These are phyloP conservation scores for Desmophyllum pertusum DNA, from an alignment of 92 coral and sea anemone species.

Conservation along the genomic window DNA sequence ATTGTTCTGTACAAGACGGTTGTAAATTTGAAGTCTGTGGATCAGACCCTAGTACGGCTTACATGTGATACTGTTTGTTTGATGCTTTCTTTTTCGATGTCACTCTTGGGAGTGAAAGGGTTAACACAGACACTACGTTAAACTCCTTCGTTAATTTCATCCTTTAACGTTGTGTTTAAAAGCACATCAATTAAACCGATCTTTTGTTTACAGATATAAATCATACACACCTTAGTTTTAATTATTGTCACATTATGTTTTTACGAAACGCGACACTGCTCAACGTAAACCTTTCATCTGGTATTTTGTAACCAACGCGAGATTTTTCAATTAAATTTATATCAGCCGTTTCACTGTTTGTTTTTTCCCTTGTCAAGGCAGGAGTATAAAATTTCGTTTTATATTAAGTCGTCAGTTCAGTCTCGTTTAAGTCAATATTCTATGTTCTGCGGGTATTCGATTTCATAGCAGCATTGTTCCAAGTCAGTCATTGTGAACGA, in stretches of 20 bases:
- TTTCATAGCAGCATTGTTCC: constrained; percentile 3
- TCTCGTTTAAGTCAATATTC: constrained; percentile 18
- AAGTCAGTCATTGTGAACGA: not conserved
- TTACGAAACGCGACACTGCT: constrained; percentile 17
- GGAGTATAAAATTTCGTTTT: constrained; percentile 29
- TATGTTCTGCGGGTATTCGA: not conserved
- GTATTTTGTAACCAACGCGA: not conserved
- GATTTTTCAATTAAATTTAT: constrained; percentile 14
- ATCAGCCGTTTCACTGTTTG: constrained; percentile 18
- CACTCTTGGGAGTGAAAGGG: not conserved
- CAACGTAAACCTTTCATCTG: constrained; percentile 10
- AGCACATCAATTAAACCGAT: constrained; percentile 1
- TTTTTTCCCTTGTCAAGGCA: constrained; percentile 11
- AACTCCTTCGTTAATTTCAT: not conserved
- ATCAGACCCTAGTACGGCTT: too few species aligned
- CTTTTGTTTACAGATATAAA: constrained; percentile 10
- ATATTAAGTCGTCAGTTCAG: constrained; percentile 29
- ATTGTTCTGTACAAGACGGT: too few species aligned
- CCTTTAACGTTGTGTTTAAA: not conserved
- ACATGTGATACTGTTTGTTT: not conserved
- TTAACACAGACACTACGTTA: not conserved
- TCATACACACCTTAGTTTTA: not conserved
- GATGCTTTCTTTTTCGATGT: not conserved
- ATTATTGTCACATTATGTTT: constrained; percentile 1
- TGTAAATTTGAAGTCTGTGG: too few species aligned